phyloP scores from a whole-genome alignment of 2,888 invertebrate species.

The Epinotia nisella region DNA sequence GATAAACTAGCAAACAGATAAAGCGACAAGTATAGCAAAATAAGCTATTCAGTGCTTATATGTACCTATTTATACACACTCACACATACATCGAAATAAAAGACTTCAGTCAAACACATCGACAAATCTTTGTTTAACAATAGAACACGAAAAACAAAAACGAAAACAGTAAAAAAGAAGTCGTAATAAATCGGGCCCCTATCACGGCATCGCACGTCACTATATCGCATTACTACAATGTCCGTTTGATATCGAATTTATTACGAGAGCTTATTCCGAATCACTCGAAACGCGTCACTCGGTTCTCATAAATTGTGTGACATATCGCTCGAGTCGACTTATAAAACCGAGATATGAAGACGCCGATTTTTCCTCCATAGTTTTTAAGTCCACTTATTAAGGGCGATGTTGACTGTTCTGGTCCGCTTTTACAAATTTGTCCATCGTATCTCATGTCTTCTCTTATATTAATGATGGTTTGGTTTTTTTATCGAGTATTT shows the following conservation, averaged over 20 bases:
- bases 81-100: not conserved
- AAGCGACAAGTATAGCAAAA: not conserved
- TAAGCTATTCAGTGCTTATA: not conserved
- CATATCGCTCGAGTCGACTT: conserved; percentile 42
- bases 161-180: conserved; percentile 27
- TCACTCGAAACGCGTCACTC: conserved; percentile 45
- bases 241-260: conserved; percentile 46
- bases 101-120: conserved; percentile 24
- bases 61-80: not conserved
- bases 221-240: conserved; percentile 46
- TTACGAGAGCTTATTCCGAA: conserved; percentile 44
- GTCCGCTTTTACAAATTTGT: conserved; percentile 10
- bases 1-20: not conserved
- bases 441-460: conserved; percentile 41
- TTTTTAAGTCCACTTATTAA: conserved; percentile 29
- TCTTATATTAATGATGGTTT: conserved; percentile 44
- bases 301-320: conserved; percentile 45
- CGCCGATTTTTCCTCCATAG: not conserved
- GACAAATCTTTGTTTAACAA: conserved; percentile 40
- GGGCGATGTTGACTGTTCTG: not conserved
- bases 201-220: conserved; percentile 46
- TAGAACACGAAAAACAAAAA: conserved; percentile 41
- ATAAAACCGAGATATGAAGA: conserved; percentile 28
- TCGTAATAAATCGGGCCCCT: conserved; percentile 40
- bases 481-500: conserved; percentile 43